Conservation (phyloP, 2,113 vertebrate genomes). For the Microcebus murinus region DNA sequence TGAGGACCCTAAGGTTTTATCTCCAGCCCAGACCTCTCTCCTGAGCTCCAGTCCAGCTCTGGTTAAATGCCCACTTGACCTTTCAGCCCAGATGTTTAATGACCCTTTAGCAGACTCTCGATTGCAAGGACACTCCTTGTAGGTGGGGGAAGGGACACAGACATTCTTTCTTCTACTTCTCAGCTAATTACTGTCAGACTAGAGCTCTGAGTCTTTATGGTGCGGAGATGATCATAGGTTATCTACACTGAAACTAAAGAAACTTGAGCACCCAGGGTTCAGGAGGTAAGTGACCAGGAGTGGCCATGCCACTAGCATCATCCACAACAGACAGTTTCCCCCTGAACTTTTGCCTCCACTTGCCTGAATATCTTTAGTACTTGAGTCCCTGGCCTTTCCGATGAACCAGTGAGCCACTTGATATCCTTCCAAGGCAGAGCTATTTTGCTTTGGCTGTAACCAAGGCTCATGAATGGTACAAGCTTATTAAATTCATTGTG, state of each 20-base stretch:
- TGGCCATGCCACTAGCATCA: not conserved
- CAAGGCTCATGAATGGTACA: not conserved
- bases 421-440: not conserved
- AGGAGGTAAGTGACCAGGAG: not conserved
- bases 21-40: not conserved
- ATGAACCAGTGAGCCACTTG: not conserved
- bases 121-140: not conserved
- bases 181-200: not conserved
- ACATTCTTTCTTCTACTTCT: not conserved
- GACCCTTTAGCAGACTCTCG: not conserved
- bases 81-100: not conserved
- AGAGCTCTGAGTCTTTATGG: not conserved
- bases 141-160: not conserved
- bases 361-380: not conserved
- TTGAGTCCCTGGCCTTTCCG: not conserved
- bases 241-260: not conserved
- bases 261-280: not conserved
- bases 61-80: not conserved
- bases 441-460: not conserved
- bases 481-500: not conserved
- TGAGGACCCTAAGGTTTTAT: not conserved
- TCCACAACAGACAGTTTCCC: rapidly evolving
- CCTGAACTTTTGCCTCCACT: not conserved
- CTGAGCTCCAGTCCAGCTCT: not conserved
- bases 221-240: not conserved